These are phyloP conservation scores for Gastrophysa polygoni DNA, from an alignment of 2,888 invertebrate genomes.

Conservation along the genomic window DNA sequence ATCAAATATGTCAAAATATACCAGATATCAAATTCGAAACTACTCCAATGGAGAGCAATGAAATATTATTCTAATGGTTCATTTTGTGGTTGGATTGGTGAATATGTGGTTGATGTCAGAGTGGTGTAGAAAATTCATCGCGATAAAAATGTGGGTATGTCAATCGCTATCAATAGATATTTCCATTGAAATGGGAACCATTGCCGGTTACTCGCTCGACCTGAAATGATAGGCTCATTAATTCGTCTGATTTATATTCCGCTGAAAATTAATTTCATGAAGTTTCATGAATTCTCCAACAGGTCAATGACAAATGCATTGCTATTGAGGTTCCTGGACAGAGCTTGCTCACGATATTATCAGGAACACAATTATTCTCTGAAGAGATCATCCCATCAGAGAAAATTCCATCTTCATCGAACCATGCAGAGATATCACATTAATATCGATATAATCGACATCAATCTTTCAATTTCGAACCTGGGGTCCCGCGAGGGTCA, in stretches of 20 bases:
- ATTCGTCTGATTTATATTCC: not conserved
- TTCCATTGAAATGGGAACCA: not conserved
- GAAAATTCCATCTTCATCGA: too few relatives aligned
- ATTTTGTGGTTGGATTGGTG: not conserved
- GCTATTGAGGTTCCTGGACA: not conserved
- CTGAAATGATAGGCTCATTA: not conserved
- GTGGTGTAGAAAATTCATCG: not conserved
- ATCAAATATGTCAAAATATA: too few relatives aligned
- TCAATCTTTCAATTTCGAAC: too few relatives aligned
- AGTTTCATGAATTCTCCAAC: not conserved
- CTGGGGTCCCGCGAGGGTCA: too few relatives aligned
- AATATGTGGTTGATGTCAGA: not conserved
- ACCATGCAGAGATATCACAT: too few relatives aligned
- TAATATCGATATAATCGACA: too few relatives aligned
- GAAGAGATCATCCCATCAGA: too few relatives aligned
- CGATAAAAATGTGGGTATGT: not conserved
- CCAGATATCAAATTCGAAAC: too few relatives aligned
- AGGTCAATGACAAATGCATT: not conserved
- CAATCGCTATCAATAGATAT: not conserved
- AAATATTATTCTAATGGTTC: not conserved
- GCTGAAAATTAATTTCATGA: not conserved
- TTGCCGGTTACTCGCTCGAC: not conserved
- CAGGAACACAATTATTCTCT: too few relatives aligned
- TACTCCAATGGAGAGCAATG: too few relatives aligned
- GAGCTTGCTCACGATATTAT: too few relatives aligned